Evolutionary conservation across 2,888 invertebrate genomes (phyloP).

Genomic region (Drosophila glabriapex): DNA sequence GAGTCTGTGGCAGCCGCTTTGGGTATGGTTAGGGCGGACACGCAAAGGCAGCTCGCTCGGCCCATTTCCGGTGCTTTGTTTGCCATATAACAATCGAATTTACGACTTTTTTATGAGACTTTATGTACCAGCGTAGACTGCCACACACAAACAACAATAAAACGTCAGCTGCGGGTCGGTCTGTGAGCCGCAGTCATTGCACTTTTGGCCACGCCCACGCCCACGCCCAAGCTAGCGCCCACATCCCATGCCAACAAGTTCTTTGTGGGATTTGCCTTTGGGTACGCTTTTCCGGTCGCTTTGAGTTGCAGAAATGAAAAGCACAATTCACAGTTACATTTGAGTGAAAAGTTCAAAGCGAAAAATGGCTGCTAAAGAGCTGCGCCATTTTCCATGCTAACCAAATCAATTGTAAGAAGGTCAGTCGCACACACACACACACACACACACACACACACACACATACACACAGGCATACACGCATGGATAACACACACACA

Average conservation of each 20-base stretch:
- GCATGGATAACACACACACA: conserved; percentile 4
- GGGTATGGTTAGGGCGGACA: not conserved
- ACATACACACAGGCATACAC: not conserved
- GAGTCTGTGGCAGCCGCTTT: not conserved
- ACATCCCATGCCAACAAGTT: conserved; percentile 36
- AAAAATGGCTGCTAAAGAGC: conserved; percentile 65
- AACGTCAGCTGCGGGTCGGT: conserved; percentile 63
- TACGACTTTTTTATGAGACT: conserved; percentile 77
- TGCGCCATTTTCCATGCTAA: conserved; percentile 42
- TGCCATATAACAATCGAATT: conserved; percentile 77
- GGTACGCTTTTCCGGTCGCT: conserved; percentile 67
- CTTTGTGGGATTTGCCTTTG: conserved; percentile 69
- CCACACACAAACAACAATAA: conserved; percentile 63
- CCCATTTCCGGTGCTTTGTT: conserved; percentile 75
- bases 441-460: not conserved
- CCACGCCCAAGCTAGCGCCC: conserved; percentile 8
- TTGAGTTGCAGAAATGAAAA: conserved; percentile 65
- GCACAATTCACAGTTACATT: conserved; percentile 64
- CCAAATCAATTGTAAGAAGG: conserved; percentile 77
- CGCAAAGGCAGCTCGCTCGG: conserved; percentile 42
- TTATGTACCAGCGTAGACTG: conserved; percentile 57
- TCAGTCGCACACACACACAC: conserved; percentile 40
- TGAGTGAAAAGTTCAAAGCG: conserved; percentile 70
- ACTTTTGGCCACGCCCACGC: conserved; percentile 59
- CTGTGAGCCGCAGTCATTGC: conserved; percentile 69